Evolutionary conservation across 2,888 invertebrate species (phyloP).

Genomic region (Drosophila yooni): DNA sequence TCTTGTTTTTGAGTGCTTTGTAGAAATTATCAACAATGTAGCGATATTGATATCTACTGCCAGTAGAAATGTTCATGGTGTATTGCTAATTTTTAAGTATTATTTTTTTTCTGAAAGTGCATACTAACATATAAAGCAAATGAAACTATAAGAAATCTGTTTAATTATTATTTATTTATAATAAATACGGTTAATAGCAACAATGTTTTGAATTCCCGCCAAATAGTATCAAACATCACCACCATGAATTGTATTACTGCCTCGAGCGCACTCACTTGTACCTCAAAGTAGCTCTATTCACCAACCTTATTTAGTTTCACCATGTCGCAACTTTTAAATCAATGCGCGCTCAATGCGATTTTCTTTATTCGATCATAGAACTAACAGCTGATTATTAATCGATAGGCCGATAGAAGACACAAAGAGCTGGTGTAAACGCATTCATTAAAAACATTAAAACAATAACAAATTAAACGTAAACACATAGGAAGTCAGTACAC

Average conservation of each 20-base stretch:
- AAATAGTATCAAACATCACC: background rate
- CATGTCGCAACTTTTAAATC: background rate
- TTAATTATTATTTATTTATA: background rate
- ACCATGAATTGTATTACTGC: background rate
- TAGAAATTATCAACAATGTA: background rate
- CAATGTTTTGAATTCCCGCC: background rate
- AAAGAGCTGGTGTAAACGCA: conserved; percentile 35
- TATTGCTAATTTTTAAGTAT: background rate
- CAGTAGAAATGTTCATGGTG: background rate
- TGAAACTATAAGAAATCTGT: background rate
- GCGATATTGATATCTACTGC: background rate
- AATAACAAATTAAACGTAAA: conserved; percentile 27
- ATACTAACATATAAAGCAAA: too few relatives aligned
- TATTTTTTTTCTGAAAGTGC: too few relatives aligned
- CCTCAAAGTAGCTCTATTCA: background rate
- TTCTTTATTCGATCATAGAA: conserved; percentile 27
- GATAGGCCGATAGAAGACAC: conserved; percentile 38
- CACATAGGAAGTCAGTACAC: conserved; percentile 32
- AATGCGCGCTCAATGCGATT: background rate
- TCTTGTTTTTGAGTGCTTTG: background rate
- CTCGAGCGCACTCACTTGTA: background rate
- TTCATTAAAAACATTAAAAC: conserved; percentile 34
- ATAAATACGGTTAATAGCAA: background rate
- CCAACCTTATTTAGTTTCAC: background rate
- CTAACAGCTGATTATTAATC: conserved; percentile 49